Evolutionary conservation across 2,797 vertebrate species (phyloP), one percentile per base, ranked within the genome.

Genomic region (Hylomyscus alleni): DNA sequence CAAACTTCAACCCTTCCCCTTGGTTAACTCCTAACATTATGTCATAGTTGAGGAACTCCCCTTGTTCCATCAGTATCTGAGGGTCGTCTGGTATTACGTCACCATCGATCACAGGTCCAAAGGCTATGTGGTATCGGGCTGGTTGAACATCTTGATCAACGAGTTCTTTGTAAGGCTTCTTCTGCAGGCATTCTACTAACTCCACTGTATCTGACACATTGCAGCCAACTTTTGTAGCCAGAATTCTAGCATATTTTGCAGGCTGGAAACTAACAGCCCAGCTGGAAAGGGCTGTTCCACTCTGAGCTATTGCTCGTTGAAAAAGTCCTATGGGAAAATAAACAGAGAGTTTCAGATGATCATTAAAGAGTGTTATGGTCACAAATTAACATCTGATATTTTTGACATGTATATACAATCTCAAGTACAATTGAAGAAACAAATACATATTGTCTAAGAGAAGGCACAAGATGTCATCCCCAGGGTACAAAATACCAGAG

Each of bases 1-100:
- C 99, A 95, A 99, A 99, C 98, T 99, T 99, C 78, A 99, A 97
- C 81, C 99, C 99, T 98, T 99, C 99, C 1, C 99, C 99, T 98
- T 99, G 99, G 98, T 99, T 99, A 87, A 99, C 99, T 87, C 99
- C 99, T 97, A 99, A 98, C 99, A 99, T 99, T 77, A 99, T 99
- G 93, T 99, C 99, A 0, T 99, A 99, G 98, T 99, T 99, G 97
- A 99, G 99, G 98, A 99, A 99, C 97, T 99, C 99, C 58, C 99
- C 99, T 99, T 99, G 99, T 60, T 99, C 99, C 99, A 99, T 99
- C 93, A 99, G 65, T 97, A 99, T 99, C 98, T 99, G 99, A 60
- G 99, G 99, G 96, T 99, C 99, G 65, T 99, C 99, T 0, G 99
- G 99, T 95, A 99, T 99, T 76, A 99, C 99, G 73, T 99, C 99